These are phyloP conservation scores for Cephonodes hylas DNA, from an alignment of 2,888 invertebrate genomes.

Conservation along the genomic window DNA sequence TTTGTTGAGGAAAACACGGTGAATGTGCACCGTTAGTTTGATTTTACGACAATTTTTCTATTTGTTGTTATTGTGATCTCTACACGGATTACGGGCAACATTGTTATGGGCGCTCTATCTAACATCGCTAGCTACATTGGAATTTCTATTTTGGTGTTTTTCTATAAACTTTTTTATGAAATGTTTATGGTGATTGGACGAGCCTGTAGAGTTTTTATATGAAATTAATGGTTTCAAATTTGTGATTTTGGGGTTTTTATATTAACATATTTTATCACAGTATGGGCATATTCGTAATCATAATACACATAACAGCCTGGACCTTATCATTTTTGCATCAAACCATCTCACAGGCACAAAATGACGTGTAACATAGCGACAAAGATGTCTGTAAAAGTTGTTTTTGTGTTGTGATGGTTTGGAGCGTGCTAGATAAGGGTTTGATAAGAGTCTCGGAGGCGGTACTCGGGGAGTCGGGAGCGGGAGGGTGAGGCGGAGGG, in stretches of 20 bases:
- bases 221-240: no score
- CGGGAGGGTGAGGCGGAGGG: conserved; percentile 35
- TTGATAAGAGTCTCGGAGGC: conserved; percentile 46
- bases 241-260: no score
- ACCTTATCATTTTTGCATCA: neutral
- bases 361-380: neutral
- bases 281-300: neutral
- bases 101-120: neutral
- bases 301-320: neutral
- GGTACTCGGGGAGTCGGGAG: conserved; percentile 31
- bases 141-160: neutral
- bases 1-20: conserved; percentile 48
- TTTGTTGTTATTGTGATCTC: conserved; percentile 37
- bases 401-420: conserved; percentile 2
- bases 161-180: neutral
- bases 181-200: neutral
- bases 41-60: conserved; percentile 51
- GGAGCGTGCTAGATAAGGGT: conserved; percentile 8
- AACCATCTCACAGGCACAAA: neutral
- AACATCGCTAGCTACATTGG: neutral
- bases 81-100: neutral
- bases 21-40: conserved; percentile 60
- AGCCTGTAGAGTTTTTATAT: no score
- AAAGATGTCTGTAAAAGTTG: neutral
- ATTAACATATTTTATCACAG: no score